Evolutionary conservation across 2,113 vertebrate genomes (phyloP), one percentile per base, ranked within the genome.

Genomic region (Forbesichthys papilliferus): DNA sequence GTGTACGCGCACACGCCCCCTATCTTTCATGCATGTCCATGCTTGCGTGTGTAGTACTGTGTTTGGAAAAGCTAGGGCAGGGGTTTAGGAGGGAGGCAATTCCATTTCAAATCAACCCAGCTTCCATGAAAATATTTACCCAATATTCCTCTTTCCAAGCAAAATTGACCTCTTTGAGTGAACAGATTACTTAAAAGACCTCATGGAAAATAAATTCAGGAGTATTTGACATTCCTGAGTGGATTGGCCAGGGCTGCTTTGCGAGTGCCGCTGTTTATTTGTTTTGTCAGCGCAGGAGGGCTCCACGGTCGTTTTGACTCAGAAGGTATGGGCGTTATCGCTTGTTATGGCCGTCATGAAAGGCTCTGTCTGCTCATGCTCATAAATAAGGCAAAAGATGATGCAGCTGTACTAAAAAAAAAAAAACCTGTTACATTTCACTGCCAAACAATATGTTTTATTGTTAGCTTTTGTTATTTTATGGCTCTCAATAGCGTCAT

Each of bases 161-260:
- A 73, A 88, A 90, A 90, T 79, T 78, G 77, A 81, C 74, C 78
- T 62, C 72, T 82, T 76, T 68, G 81, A 90, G 87, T 89, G 87
- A 84, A 87, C 82, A 85, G 83, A 83, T 92, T 87, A 89, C 90
- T 87, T 74, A 74, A 83, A 84, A 83, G 88, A 83, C 71, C 60
- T 85, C 75, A 86, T 82, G 86, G 91, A 93, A 95, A 94, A 93
- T 84, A 82, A 88, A 93, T 90, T 84, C 86, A 78, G 59, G 69
- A 59, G 76, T 82, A 81, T 89, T 86, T 82, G 71, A 84, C 88
- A 90, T 90, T 89, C 84, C 71, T 85, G 75, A 73, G 77, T 76
- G 81, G 82, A 82, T 89, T 85, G 20, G 74, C 62, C 63, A 10
- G 70, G 67, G 71, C 84, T 71, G 80, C 74, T 75, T 68, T 71